A percentile compares a stretch with the other conserved stretches of the same genome.
Evolutionary conservation across 2,888 invertebrate genomes (phyloP).

Genomic region (Chydorus sphaericus): DNA sequence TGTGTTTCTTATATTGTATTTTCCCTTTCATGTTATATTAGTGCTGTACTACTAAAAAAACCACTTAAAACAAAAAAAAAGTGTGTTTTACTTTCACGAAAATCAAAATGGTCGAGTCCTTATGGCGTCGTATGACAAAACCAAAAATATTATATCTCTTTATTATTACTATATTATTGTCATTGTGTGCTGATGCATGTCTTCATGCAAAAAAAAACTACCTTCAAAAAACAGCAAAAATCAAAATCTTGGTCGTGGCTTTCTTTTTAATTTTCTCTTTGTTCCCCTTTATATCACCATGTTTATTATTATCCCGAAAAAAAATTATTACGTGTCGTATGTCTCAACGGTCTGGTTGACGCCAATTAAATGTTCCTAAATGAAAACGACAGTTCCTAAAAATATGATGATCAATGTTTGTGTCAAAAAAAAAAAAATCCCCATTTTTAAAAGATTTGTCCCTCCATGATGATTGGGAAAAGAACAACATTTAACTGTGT

Average conservation of each 20-base stretch:
- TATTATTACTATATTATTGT: too few relatives aligned
- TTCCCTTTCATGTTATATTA: too few relatives aligned
- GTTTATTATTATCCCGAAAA: not conserved
- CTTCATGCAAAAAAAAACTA: not conserved
- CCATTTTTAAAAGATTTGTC: not conserved
- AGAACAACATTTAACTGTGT: too few relatives aligned
- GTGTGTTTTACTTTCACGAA: not conserved
- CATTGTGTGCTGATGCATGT: too few relatives aligned
- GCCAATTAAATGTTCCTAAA: not conserved
- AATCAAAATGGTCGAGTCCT: constrained; percentile 8
- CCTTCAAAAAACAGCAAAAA: not conserved
- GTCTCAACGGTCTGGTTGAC: too few relatives aligned
- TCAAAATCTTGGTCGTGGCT: constrained; percentile 4
- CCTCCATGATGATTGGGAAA: too few relatives aligned
- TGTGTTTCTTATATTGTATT: too few relatives aligned
- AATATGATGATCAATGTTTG: not conserved
- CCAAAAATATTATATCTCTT: too few relatives aligned
- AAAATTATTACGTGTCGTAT: not conserved
- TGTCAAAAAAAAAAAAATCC: not conserved
- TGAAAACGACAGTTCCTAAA: not conserved
- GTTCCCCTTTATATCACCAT: not conserved
- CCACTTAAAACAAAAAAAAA: not conserved
- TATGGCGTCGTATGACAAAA: too few relatives aligned
- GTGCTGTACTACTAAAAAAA: not conserved
- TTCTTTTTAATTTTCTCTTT: not conserved